Base-by-base conservation (phyloP, 2,888 invertebrate genomes). In the Boloria selene region DNA sequence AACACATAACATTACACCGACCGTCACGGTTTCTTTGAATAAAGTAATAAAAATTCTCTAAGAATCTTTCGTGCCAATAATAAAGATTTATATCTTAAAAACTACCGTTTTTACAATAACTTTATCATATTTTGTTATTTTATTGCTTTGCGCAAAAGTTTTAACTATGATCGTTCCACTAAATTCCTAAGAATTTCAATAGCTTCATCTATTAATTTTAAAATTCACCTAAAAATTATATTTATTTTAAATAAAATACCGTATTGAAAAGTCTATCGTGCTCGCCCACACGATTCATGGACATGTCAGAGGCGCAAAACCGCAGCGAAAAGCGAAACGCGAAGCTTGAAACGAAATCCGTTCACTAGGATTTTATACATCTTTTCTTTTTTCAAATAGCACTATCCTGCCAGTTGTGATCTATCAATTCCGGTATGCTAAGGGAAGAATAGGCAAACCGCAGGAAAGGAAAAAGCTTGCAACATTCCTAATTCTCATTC, bases 261-360 rank as follows among this genome's bases (percentile, higher is more conserved):
- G 75, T 79, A 81, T 83, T 84, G 79, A 81, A 85, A 85, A 85
- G 80, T 86, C 80, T 82, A 86, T 86, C 83, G 82, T 77, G 78
- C 81, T 80, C 79, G 77, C 80, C 82, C 79, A 78, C 83, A 82
- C 83, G 80, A 85, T 83, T 81, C 84, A 81, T 82, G 84, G 78
- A 74, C 79, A 84, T 86, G 87, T 88, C 90, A 86, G 84, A 74
- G 76, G 77, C 75, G 78, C 75, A 69, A 77, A 78, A 87, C 89
- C 90, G 80, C 90, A 88, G 79, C 81, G 80, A 84, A 80, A 83
- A 82, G 76, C 80, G 81, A 77, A 82, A 80, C 75, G 79, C 61
- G 54, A 54, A 50, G 55, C 60, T 45, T 45, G 65, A 61, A 61
- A 67, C 62, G 60, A 65, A 65, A 51, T 51, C 75, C 64, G 75